Conservation (phyloP, 2,113 vertebrate species). For the Pseudopodoces humilis region DNA sequence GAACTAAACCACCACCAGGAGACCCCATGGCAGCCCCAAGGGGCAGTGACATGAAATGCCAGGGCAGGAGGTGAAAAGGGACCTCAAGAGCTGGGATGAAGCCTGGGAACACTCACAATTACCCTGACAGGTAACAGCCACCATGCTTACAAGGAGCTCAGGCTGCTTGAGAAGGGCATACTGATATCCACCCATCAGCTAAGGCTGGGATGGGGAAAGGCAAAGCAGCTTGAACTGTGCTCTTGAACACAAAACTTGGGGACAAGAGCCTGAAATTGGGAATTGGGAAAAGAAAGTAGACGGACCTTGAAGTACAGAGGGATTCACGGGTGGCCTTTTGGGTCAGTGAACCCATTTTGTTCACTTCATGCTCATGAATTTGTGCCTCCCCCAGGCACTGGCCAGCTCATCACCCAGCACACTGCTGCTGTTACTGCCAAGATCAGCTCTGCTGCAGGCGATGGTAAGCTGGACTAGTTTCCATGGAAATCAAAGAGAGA, state of each 20-base stretch:
- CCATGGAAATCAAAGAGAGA: constrained; percentile 67
- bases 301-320: not conserved
- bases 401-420: not conserved
- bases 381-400: not conserved
- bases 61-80: not conserved
- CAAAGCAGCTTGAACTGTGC: not conserved
- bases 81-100: not conserved
- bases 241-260: not conserved
- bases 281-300: not conserved
- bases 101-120: not conserved
- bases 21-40: not conserved
- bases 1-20: not conserved
- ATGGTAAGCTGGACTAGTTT: constrained; percentile 48
- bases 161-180: not conserved
- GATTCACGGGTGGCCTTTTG: not conserved
- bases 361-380: not conserved
- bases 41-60: not conserved
- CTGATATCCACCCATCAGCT: not conserved
- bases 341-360: not conserved
- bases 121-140: not conserved
- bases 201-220: not conserved
- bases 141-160: not conserved
- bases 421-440: not conserved
- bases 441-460: constrained; percentile 2
- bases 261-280: not conserved